A percentile compares a stretch with the other conserved stretches of the same genome.
phyloP scores from a whole-genome alignment of 2,797 vertebrate genomes.

The Telmatherina bonti region DNA sequence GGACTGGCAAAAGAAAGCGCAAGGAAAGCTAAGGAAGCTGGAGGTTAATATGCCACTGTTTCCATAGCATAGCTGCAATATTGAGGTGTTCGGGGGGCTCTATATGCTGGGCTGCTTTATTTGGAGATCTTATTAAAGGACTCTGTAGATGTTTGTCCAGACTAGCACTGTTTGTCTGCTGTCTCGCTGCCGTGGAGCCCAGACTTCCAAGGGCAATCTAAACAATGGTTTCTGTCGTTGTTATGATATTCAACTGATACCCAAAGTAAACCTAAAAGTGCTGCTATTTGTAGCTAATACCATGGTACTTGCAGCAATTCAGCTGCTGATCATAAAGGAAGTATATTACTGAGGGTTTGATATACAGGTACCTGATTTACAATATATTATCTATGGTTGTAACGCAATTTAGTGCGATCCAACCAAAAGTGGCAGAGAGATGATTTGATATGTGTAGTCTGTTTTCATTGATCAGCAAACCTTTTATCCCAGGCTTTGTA shows the following conservation, averaged over 20 bases:
- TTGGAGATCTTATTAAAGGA: conserved; percentile 73
- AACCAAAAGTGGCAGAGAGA: neutral
- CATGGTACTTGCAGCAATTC: neutral
- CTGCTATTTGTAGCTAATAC: neutral
- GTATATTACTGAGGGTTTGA: neutral
- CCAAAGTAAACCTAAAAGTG: neutral
- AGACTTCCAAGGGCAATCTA: conserved; percentile 29
- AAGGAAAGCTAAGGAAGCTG: conserved; percentile 26
- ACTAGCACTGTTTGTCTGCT: conserved; percentile 64
- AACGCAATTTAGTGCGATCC: neutral
- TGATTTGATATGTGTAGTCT: neutral
- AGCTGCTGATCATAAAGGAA: neutral
- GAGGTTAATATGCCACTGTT: conserved; percentile 55
- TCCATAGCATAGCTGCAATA: conserved; percentile 60
- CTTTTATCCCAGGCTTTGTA: neutral
- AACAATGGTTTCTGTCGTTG: conserved; percentile 35
- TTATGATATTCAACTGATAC: conserved; percentile 27
- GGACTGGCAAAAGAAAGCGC: conserved; percentile 14
- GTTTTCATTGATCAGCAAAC: neutral
- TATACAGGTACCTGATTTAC: no score
- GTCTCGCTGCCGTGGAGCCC: conserved; percentile 43
- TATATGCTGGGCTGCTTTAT: conserved; percentile 44
- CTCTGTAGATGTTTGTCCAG: conserved; percentile 66
- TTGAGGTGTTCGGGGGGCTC: conserved; percentile 36
- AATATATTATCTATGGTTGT: neutral